Percentiles rank a stretch among this genome's conserved stretches.
These are phyloP conservation scores for Watsonalla cultraria DNA, from an alignment of 2,888 invertebrate genomes.

Conservation along the genomic window DNA sequence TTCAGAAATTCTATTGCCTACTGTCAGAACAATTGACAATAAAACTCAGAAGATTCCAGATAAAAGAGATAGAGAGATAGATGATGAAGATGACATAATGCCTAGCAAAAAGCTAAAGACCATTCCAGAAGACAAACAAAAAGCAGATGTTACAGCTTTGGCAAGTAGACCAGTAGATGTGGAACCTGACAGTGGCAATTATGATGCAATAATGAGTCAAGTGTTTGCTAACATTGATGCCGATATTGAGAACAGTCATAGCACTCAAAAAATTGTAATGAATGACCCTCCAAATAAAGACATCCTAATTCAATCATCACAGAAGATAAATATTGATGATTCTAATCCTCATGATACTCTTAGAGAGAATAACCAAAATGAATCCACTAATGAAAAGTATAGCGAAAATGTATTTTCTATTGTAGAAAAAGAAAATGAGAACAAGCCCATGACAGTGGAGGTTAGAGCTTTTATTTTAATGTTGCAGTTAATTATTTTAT, in stretches of 20 bases:
- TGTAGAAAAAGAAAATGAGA: conserved; percentile 41
- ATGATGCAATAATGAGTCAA: conserved; percentile 58
- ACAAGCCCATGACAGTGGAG: conserved; percentile 14
- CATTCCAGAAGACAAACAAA: conserved; percentile 8
- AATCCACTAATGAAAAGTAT: conserved; percentile 32
- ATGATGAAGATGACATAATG: conserved; percentile 24
- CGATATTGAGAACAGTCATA: conserved; percentile 45
- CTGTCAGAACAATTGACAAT: conserved; percentile 24
- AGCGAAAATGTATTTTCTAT: conserved; percentile 67
- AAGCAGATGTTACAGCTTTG: conserved; percentile 5
- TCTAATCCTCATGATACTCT: background rate
- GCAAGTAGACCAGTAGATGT: conserved; percentile 10
- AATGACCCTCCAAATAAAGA: background rate
- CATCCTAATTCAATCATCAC: background rate
- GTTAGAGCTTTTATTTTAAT: conserved; percentile 17
- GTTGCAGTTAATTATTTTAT: too few relatives aligned
- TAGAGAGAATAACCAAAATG: conserved; percentile 6
- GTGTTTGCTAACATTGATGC: conserved; percentile 67
- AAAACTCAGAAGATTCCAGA: conserved; percentile 35
- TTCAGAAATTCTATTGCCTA: conserved; percentile 55
- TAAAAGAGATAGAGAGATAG: conserved; percentile 43
- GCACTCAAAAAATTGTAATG: conserved; percentile 25
- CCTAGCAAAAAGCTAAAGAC: conserved; percentile 49
- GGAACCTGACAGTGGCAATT: conserved; percentile 50
- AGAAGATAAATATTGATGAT: background rate